A percentile compares a stretch with the other conserved stretches of the same genome.
Evolutionary conservation across 2,797 vertebrate genomes (phyloP).

Genomic region (Lutra lutra): DNA sequence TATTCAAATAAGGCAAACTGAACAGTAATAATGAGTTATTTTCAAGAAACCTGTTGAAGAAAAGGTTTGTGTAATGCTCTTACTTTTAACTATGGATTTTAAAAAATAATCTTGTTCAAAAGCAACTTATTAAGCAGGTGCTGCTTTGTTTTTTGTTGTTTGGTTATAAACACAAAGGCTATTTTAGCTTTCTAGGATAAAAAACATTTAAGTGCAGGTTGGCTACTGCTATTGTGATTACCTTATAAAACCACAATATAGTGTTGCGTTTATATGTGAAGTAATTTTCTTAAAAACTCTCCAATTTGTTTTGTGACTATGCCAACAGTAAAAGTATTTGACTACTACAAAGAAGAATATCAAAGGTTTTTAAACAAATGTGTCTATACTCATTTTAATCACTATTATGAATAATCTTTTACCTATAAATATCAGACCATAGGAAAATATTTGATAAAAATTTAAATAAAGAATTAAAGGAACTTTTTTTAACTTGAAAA

Average conservation of each 20-base stretch:
- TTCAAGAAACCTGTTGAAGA: background rate
- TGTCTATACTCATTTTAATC: background rate
- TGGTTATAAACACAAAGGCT: constrained; percentile 41
- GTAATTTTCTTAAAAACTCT: constrained; percentile 6
- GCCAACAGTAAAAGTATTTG: background rate
- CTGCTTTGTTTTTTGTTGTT: background rate
- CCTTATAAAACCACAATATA: constrained; percentile 21
- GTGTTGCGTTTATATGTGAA: constrained; percentile 15
- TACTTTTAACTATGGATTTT: constrained; percentile 55
- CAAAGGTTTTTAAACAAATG: background rate
- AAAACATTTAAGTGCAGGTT: background rate
- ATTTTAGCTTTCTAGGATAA: constrained; percentile 54
- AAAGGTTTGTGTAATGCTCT: background rate
- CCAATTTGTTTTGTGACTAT: background rate
- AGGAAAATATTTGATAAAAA: background rate
- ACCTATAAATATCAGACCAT: background rate
- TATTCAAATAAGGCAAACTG: constrained; percentile 47
- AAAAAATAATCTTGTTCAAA: constrained; percentile 38
- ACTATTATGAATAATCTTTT: background rate
- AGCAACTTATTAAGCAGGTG: constrained; percentile 1
- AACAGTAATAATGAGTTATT: constrained; percentile 50
- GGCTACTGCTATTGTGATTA: background rate
- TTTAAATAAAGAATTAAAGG: background rate
- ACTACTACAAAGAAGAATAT: constrained; percentile 16
- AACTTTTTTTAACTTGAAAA: background rate